Conservation (phyloP, 2,888 invertebrate species). For the Catotricha subobsoleta region DNA sequence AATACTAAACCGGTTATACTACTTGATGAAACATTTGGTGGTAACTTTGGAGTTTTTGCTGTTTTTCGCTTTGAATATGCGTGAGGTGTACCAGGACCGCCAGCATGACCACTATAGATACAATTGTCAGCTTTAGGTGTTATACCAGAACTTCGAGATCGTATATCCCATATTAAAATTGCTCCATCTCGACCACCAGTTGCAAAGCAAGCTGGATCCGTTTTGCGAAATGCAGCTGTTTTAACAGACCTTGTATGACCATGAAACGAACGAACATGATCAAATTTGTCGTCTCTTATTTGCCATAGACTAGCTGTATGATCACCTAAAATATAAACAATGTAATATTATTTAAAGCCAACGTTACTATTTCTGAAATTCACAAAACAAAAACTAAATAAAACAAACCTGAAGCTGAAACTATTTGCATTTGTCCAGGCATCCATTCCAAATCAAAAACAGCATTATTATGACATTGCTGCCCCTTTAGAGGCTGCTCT, state of each 20-base stretch:
- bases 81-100: conserved; percentile 32
- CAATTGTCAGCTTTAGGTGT: conserved; percentile 46
- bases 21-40: conserved; percentile 38
- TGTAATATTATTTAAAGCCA: neutral
- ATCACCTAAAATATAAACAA: conserved; percentile 59
- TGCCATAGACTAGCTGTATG: conserved; percentile 70
- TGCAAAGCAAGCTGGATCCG: conserved; percentile 59
- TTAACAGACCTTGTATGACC: conserved; percentile 71
- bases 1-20: conserved; percentile 72
- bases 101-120: conserved; percentile 34
- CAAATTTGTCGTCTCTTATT: conserved; percentile 35
- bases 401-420: conserved; percentile 58
- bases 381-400: neutral
- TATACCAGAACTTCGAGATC: conserved; percentile 26
- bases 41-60: conserved; percentile 27
- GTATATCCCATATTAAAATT: conserved; percentile 69
- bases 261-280: conserved; percentile 39
- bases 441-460: conserved; percentile 83
- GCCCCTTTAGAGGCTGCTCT: conserved; percentile 31
- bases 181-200: conserved; percentile 78
- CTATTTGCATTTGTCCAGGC: conserved; percentile 52
- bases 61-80: conserved; percentile 28
- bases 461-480: conserved; percentile 63
- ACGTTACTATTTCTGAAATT: neutral
- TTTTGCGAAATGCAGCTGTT: conserved; percentile 53